Base-by-base conservation (phyloP, 2,113 vertebrate genomes). In the Actenoides hombroni region DNA sequence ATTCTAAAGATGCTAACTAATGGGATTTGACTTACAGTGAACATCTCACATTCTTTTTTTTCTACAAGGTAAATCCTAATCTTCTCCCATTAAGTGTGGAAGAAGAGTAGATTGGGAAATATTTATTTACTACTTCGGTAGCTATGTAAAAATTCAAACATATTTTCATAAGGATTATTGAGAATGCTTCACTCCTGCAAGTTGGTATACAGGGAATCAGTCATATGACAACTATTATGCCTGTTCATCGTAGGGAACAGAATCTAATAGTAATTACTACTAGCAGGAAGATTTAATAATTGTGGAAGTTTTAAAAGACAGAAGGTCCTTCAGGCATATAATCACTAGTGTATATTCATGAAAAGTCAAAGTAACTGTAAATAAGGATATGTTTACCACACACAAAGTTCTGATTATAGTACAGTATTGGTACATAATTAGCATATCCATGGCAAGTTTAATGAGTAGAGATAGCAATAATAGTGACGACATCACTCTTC, bases 1-100 rank as follows among this genome's bases (percentile, higher is more conserved):
- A 92, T 91, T 96, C 86, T 79, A 90, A 97, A 97, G 88, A 96
- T 77, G 40, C 87, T 94, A 97, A 88, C 87, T 97, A 97, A 97
- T 89, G 97, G 92, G 88, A 95, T 96, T 95, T 96, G 95, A 97
- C 94, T 80, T 96, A 77, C 48, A 94, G 19, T 78, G 93, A 92
- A 82, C 77, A 35, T 89, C 63, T 94, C 53, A 87, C 63, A 95
- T 97, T 89, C 73, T 74, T 90, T 97, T 97, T 97, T 94, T 93
- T 83, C 73, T 88, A 91, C 44, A 89, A 91, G 77, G 60, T 84
- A 96, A 93, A 63, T 90, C 67, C 49, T 95, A 95, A 92, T 92
- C 91, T 96, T 92, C 39, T 84, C 82, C 46, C 29, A 88, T 42
- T 53, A 83, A 42, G 53, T 49, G 18, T 11, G 85, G 48, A 81